Evolutionary conservation across 2,888 invertebrate genomes (phyloP).

Genomic region (Oscheius sp.): DNA sequence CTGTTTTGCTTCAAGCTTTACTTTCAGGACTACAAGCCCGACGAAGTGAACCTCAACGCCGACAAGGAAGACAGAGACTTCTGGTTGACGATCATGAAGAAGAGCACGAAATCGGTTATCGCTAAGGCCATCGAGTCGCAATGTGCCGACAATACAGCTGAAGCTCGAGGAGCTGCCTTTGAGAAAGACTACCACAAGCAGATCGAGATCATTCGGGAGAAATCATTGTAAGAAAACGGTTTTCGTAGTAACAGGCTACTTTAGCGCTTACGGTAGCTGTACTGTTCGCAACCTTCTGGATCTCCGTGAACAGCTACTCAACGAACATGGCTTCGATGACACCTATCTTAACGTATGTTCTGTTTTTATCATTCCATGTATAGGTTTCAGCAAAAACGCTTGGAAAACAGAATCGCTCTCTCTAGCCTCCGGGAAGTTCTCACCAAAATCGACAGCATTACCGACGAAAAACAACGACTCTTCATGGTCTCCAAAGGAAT

Average conservation of each 20-base stretch:
- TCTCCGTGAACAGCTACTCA: constrained; percentile 89
- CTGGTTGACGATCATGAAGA: constrained; percentile 91
- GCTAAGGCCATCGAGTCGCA: constrained; percentile 85
- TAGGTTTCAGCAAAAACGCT: constrained; percentile 82
- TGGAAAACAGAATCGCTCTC: constrained; percentile 87
- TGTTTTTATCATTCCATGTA: neutral
- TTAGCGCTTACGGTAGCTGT: constrained; percentile 83
- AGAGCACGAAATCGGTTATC: constrained; percentile 81
- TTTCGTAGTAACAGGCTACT: constrained; percentile 24
- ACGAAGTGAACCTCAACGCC: constrained; percentile 88
- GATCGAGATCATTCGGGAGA: constrained; percentile 82
- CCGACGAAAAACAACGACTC: constrained; percentile 11
- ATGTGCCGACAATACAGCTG: constrained; percentile 83
- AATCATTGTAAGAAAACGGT: constrained; percentile 78
- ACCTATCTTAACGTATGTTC: constrained; percentile 79
- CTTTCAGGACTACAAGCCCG: constrained; percentile 83
- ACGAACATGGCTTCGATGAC: constrained; percentile 91
- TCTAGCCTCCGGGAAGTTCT: constrained; percentile 81
- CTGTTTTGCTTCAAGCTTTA: neutral
- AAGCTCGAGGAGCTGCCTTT: constrained; percentile 85
- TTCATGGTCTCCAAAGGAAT: constrained; percentile 69
- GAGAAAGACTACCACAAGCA: constrained; percentile 86
- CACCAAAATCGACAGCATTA: constrained; percentile 78
- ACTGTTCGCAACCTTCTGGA: constrained; percentile 90
- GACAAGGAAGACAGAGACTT: constrained; percentile 87